A percentile compares a stretch with the other conserved stretches of the same genome.
Evolutionary conservation across 2,113 vertebrate genomes (phyloP).

Genomic region (Etia nguti): DNA sequence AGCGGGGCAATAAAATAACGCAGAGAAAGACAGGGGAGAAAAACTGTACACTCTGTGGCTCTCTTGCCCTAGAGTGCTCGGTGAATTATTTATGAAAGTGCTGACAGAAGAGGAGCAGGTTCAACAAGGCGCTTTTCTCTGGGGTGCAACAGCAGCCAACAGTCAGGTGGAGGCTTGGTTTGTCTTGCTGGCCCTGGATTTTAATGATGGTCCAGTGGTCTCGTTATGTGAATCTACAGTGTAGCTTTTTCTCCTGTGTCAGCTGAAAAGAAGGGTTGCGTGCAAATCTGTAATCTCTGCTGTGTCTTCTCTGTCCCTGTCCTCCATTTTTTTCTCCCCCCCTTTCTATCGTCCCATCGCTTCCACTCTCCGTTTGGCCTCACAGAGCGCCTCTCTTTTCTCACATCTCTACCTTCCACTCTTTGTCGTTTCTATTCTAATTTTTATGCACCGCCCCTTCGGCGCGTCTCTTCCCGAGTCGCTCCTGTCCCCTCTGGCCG

Average conservation of each 20-base stretch:
- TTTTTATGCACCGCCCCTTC: background rate
- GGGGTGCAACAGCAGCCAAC: slow-evolving; percentile 43
- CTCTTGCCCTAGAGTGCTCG: slow-evolving; percentile 41
- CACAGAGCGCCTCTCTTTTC: background rate
- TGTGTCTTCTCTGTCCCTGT: background rate
- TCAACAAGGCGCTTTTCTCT: slow-evolving; percentile 54
- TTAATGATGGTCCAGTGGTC: slow-evolving; percentile 65
- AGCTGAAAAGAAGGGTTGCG: slow-evolving; percentile 52
- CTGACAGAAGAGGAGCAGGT: slow-evolving; percentile 65
- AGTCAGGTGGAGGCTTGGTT: slow-evolving; percentile 46
- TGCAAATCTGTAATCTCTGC: slow-evolving; percentile 37
- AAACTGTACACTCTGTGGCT: slow-evolving; percentile 10
- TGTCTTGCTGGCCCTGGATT: slow-evolving; percentile 53
- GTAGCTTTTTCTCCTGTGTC: slow-evolving; percentile 42
- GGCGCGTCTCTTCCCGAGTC: background rate
- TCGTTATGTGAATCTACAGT: slow-evolving; percentile 50
- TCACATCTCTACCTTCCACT: background rate
- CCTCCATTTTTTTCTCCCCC: background rate
- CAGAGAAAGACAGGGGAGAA: background rate
- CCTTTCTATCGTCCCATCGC: background rate
- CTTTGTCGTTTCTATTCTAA: background rate
- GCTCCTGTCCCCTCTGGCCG: background rate
- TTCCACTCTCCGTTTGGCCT: background rate
- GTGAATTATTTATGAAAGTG: slow-evolving; percentile 72
- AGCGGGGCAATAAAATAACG: slow-evolving; percentile 34